Evolutionary conservation across 2,113 vertebrate species (phyloP), one percentile per base, ranked within the genome.

Genomic region (Eulemur rufifrons): DNA sequence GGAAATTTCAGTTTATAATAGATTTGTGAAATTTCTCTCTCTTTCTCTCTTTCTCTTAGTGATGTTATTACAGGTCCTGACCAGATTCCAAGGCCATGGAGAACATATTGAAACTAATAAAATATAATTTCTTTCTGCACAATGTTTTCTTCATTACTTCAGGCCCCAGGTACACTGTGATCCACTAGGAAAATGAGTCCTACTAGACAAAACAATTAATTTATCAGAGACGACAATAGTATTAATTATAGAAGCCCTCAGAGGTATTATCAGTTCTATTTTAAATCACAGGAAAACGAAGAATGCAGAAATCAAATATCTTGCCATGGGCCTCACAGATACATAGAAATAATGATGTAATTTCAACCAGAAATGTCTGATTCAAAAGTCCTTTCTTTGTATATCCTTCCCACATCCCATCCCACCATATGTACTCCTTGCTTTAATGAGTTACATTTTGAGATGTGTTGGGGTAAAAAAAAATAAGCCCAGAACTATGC

Each of bases 251-350:
- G 78, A 69, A 84, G 21, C 8, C 3, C 5, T 18, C 20, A 69
- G 32, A 66, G 64, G 6, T 77, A 66, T 66, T 59, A 23, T 23
- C 9, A 52, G 8, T 54, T 94, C 12, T 17, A 6, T 80, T 71
- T 89, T 84, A 86, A 80, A 56, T 39, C 56, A 29, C 82, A 95
- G 54, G 20, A 5, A 82, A 94, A 25, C 34, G 27, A 96, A 89
- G 9, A 25, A 47, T 20, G 45, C 9, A 71, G 10, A 6, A n/a
- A 56, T 80, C 45, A 69, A 80, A 69, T 86, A 15, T 63, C 47
- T 73, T 13, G 27, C n/a, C 13, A 27, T 77, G 12, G 8, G 11
- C 54, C n/a, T 45, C 37, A 80, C 23, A 42, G 14, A 71, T 23
- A 69, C 20, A 34, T 27, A 56, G 20, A 91, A 95, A 86, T 20